phyloP scores from a whole-genome alignment of 1,140 invertebrate species.

The Ditylenchus dipsaci region DNA sequence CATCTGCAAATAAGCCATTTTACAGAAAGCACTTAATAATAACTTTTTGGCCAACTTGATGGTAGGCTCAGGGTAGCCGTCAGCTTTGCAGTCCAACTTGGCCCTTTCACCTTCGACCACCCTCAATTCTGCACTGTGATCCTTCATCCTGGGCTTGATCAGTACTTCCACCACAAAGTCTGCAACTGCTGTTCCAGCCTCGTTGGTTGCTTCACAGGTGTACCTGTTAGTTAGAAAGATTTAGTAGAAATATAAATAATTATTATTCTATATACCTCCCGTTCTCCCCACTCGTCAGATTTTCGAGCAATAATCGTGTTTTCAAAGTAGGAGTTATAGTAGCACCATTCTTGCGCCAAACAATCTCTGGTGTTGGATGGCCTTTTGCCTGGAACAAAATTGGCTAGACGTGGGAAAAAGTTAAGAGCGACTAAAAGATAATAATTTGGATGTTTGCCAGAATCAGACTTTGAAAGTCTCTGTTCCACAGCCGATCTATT shows the following conservation, averaged over 20 bases:
- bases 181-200: slow-evolving; percentile 44
- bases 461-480: too few relatives aligned
- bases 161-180: slow-evolving; percentile 52
- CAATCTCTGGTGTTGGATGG: slow-evolving; percentile 76
- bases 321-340: neutral
- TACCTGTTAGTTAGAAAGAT: slow-evolving; percentile 20
- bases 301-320: neutral
- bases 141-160: slow-evolving; percentile 10
- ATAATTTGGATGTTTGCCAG: too few relatives aligned
- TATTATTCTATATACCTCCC: slow-evolving; percentile 16
- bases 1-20: slow-evolving; percentile 51
- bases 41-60: slow-evolving; percentile 11
- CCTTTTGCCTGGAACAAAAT: slow-evolving; percentile 68
- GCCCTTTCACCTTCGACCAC: slow-evolving; percentile 50
- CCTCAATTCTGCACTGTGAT: slow-evolving; percentile 13
- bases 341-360: slow-evolving; percentile 71
- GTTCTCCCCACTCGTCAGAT: neutral
- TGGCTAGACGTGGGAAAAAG: too few relatives aligned
- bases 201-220: slow-evolving; percentile 49
- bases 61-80: slow-evolving; percentile 51
- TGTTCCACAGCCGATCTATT: too few relatives aligned
- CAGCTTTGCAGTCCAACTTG: slow-evolving; percentile 48
- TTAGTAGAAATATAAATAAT: neutral
- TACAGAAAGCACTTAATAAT: too few relatives aligned
- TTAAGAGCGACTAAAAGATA: too few relatives aligned